These are phyloP conservation scores for Brachypalpus laphriformis DNA, from an alignment of 2,888 invertebrate genomes.

Conservation along the genomic window DNA sequence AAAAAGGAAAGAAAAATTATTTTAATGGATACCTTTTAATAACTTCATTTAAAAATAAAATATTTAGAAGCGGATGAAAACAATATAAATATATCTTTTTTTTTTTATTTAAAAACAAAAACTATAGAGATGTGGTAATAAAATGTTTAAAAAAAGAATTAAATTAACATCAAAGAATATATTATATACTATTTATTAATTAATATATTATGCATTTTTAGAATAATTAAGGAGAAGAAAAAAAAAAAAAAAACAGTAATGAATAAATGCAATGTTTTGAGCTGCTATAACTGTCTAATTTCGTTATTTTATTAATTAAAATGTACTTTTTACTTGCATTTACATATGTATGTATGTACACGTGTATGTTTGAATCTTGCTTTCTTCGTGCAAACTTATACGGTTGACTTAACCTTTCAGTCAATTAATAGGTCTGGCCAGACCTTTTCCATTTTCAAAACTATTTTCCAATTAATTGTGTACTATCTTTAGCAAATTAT, in stretches of 20 bases:
- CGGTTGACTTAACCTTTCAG: too few species aligned
- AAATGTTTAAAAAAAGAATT: conserved; percentile 39
- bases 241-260: conserved; percentile 32
- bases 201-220: conserved; percentile 74
- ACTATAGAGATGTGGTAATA: conserved; percentile 37
- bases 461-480: too few species aligned
- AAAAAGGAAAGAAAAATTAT: conserved; percentile 10
- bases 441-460: too few species aligned
- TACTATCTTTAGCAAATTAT: too few species aligned
- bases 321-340: not conserved
- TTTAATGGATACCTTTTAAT: conserved; percentile 28
- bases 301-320: conserved; percentile 20
- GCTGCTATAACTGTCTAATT: conserved; percentile 66
- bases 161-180: conserved; percentile 71
- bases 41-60: conserved; percentile 28
- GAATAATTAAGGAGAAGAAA: conserved; percentile 58
- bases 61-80: conserved; percentile 48
- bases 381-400: too few species aligned
- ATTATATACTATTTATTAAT: conserved; percentile 72
- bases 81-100: conserved; percentile 32
- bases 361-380: too few species aligned
- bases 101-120: conserved; percentile 40
- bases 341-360: not conserved
- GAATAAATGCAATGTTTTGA: conserved; percentile 74
- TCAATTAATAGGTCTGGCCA: too few species aligned